These are phyloP conservation scores for Psilopsiagon aymara DNA, from an alignment of 2,113 vertebrate genomes.

Conservation along the genomic window DNA sequence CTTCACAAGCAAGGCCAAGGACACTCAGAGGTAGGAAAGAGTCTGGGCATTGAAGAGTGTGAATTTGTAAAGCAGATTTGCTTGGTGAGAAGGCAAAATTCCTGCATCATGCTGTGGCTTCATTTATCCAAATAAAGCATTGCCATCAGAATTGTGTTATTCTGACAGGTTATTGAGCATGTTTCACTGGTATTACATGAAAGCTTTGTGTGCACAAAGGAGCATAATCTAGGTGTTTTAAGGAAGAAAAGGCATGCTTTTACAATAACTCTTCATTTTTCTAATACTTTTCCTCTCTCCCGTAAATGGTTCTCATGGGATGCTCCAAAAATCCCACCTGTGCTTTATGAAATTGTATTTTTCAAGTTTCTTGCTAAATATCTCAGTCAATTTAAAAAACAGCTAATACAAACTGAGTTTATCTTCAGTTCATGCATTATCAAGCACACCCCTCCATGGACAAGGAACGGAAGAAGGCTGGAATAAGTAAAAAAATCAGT, in stretches of 20 bases:
- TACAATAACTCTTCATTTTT: neutral
- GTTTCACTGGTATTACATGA: neutral
- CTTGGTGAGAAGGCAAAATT: neutral
- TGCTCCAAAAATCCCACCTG: neutral
- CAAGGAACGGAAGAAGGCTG: neutral
- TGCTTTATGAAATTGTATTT: neutral
- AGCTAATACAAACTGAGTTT: neutral
- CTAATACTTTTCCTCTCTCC: neutral
- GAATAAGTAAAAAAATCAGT: conserved; percentile 2
- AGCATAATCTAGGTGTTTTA: neutral
- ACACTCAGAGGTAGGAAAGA: neutral
- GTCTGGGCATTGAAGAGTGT: rapidly evolving
- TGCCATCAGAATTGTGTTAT: neutral
- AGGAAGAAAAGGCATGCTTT: neutral
- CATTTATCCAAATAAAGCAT: neutral
- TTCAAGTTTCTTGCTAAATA: neutral
- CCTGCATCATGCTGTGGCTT: neutral
- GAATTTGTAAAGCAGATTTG: neutral
- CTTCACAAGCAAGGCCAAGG: rapidly evolving
- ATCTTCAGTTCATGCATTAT: neutral
- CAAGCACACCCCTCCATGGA: neutral
- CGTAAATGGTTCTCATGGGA: neutral
- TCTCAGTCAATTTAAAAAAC: neutral
- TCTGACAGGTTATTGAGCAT: neutral
- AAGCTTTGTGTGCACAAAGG: neutral